Evolutionary conservation across 1,140 invertebrate species (phyloP).

Genomic region (Cryptotermes secundus): DNA sequence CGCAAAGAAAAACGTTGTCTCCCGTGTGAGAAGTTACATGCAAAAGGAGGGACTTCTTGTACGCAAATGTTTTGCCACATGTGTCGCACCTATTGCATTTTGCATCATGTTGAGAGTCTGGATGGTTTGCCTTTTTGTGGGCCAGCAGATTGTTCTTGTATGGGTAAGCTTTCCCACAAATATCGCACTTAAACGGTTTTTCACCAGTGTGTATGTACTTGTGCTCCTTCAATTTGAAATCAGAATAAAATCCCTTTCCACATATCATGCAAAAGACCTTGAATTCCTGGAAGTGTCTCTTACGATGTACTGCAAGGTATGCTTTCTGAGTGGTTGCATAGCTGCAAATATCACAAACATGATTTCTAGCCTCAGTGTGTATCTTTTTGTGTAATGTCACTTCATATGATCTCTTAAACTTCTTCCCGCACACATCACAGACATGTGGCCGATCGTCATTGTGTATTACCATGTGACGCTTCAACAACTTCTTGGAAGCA

Average conservation of each 20-base stretch:
- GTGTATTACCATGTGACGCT: slow-evolving; percentile 53
- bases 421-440: slow-evolving; percentile 51
- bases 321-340: slow-evolving; percentile 24
- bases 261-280: slow-evolving; percentile 42
- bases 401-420: slow-evolving; percentile 51
- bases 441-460: slow-evolving; percentile 50
- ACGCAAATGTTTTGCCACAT: slow-evolving; percentile 50
- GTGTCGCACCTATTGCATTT: slow-evolving; percentile 45
- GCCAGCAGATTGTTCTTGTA: slow-evolving; percentile 46
- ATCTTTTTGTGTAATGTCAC: slow-evolving; percentile 48
- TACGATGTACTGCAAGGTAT: slow-evolving; percentile 35
- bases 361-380: slow-evolving; percentile 42
- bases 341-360: slow-evolving; percentile 33
- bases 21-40: slow-evolving; percentile 58
- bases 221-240: slow-evolving; percentile 59
- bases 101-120: slow-evolving; percentile 50
- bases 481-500: slow-evolving; percentile 48
- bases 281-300: slow-evolving; percentile 41
- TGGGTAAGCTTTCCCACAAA: slow-evolving; percentile 60
- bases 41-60: slow-evolving; percentile 49
- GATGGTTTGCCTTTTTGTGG: slow-evolving; percentile 45
- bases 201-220: slow-evolving; percentile 62
- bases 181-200: slow-evolving; percentile 73
- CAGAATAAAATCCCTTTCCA: slow-evolving; percentile 49
- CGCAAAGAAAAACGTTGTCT: slow-evolving; percentile 69